phyloP scores from a whole-genome alignment of 2,113 vertebrate species.

The Variabilichromis moorii region DNA sequence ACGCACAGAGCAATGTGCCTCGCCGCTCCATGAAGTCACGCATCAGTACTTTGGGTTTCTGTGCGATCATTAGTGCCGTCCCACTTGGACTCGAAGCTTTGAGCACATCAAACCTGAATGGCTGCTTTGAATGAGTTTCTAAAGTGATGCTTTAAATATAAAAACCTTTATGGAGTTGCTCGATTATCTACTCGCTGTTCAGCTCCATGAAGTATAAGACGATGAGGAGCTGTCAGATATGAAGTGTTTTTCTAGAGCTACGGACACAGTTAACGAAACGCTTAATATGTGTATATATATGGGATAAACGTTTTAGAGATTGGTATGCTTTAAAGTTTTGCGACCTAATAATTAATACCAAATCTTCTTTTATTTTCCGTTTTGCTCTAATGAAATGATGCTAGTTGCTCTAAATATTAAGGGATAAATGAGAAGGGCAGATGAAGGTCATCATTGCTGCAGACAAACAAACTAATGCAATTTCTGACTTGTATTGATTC shows the following conservation, averaged over 20 bases:
- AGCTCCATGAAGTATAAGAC: background rate
- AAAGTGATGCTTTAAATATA: background rate
- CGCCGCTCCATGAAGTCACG: background rate
- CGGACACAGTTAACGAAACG: rapidly evolving
- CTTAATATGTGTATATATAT: background rate
- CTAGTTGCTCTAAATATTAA: background rate
- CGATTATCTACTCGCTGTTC: background rate
- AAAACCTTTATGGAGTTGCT: background rate
- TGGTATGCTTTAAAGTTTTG: background rate
- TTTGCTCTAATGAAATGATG: background rate
- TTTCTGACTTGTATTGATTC: background rate
- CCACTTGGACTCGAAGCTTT: background rate
- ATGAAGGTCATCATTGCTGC: background rate
- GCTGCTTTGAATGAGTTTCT: background rate
- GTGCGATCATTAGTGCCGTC: background rate
- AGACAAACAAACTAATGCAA: background rate
- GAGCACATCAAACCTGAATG: background rate
- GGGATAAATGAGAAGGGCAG: background rate
- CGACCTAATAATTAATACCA: background rate
- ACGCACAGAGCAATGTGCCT: background rate
- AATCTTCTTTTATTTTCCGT: rapidly evolving
- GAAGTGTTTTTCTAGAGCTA: background rate
- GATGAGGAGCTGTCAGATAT: background rate
- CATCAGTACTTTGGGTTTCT: background rate
- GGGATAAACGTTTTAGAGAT: background rate